Percentiles rank a stretch among this genome's conserved stretches.
Evolutionary conservation across 2,888 invertebrate genomes (phyloP).

Genomic region (Ceriagrion tenellum): DNA sequence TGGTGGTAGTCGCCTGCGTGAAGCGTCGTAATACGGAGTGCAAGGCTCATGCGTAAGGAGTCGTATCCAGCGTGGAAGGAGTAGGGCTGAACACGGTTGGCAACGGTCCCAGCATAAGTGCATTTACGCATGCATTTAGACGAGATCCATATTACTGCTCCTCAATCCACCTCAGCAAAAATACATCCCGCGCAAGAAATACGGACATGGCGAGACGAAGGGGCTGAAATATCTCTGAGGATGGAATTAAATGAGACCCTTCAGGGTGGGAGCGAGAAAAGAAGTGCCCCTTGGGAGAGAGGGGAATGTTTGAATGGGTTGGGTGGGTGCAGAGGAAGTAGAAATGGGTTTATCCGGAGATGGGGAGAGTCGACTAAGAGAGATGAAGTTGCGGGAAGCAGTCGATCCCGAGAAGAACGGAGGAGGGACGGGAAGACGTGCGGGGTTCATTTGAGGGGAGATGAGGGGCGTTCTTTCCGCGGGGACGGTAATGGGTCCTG

Average conservation of each 20-base stretch:
- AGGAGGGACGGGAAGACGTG: not conserved
- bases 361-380: not conserved
- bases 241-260: slow-evolving; percentile 1
- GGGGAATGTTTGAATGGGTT: not conserved
- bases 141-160: not conserved
- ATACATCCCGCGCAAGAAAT: not conserved
- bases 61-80: too few species aligned
- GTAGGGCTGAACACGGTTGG: too few species aligned
- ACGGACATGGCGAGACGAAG: not conserved
- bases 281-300: not conserved
- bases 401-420: not conserved
- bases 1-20: too few species aligned
- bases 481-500: not conserved
- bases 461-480: not conserved
- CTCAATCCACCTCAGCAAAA: not conserved
- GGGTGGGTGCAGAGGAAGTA: not conserved
- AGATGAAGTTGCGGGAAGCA: slow-evolving; percentile 14
- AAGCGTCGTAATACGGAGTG: too few species aligned
- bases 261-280: not conserved
- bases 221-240: not conserved
- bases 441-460: not conserved
- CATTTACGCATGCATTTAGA: too few species aligned
- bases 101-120: too few species aligned
- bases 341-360: not conserved
- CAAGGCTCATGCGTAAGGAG: too few species aligned